Percentiles rank a stretch among this genome's conserved stretches.
These are phyloP conservation scores for Melospiza melodia DNA, from an alignment of 2,113 vertebrate genomes.

Conservation along the genomic window DNA sequence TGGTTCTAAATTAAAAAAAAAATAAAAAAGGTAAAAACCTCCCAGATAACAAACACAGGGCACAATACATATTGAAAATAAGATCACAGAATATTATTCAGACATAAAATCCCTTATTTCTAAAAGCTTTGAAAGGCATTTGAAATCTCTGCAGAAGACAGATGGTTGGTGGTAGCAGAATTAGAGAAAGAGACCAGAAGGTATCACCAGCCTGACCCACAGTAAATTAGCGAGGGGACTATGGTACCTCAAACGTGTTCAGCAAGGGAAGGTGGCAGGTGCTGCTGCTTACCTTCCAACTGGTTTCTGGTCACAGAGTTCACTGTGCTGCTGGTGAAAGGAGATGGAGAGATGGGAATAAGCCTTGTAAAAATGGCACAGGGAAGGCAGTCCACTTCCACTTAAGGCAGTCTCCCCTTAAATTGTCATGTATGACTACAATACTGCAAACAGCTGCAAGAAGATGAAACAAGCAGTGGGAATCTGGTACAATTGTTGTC, in stretches of 20 bases:
- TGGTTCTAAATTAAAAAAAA: not conserved
- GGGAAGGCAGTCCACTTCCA: not conserved
- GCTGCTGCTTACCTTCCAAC: rapidly evolving
- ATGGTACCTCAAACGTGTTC: not conserved
- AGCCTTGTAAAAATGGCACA: not conserved
- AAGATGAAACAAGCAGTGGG: not conserved
- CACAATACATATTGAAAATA: not conserved
- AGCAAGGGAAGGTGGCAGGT: not conserved
- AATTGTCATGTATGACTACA: not conserved
- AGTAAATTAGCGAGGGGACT: not conserved
- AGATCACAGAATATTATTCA: not conserved
- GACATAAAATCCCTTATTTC: not conserved
- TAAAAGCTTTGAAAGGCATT: not conserved
- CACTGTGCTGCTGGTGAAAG: not conserved
- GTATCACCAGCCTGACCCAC: not conserved
- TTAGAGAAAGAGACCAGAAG: not conserved
- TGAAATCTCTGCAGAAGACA: not conserved
- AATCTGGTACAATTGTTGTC: not conserved
- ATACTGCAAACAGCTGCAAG: not conserved
- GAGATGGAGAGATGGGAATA: not conserved
- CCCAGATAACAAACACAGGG: not conserved
- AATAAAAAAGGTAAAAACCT: not conserved
- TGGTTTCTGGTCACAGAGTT: not conserved
- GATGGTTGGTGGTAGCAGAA: not conserved
- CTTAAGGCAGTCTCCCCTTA: not conserved